phyloP scores from a whole-genome alignment of 2,888 invertebrate species.

The Syritta pipiens region DNA sequence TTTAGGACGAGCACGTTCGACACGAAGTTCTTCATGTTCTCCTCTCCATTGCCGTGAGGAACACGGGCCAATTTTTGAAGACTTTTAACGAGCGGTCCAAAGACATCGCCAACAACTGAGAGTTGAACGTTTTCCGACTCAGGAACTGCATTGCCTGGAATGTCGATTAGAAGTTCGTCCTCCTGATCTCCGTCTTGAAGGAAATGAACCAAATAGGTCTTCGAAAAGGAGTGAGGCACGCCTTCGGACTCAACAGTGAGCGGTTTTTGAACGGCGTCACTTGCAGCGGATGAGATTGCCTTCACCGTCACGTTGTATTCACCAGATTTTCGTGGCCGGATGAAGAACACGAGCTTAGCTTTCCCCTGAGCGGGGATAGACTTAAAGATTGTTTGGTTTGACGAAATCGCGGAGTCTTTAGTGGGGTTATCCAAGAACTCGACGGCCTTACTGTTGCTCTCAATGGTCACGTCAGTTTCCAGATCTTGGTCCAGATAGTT shows the following conservation, averaged over 20 bases:
- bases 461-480: slow-evolving; percentile 84
- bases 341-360: slow-evolving; percentile 82
- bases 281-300: slow-evolving; percentile 79
- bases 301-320: slow-evolving; percentile 85
- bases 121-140: slow-evolving; percentile 82
- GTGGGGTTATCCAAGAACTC: slow-evolving; percentile 33
- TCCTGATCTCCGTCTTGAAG: slow-evolving; percentile 79
- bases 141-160: slow-evolving; percentile 81
- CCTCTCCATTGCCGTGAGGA: slow-evolving; percentile 86
- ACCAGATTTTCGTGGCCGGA: slow-evolving; percentile 85
- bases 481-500: slow-evolving; percentile 86
- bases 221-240: slow-evolving; percentile 83
- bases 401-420: too few species aligned
- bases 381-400: too few species aligned
- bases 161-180: slow-evolving; percentile 79
- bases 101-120: slow-evolving; percentile 81
- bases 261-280: slow-evolving; percentile 83
- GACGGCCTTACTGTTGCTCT: slow-evolving; percentile 81
- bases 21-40: slow-evolving; percentile 84
- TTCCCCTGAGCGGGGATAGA: too few species aligned
- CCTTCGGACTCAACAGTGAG: slow-evolving; percentile 87
- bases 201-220: slow-evolving; percentile 85
- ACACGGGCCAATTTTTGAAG: slow-evolving; percentile 82
- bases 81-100: slow-evolving; percentile 82
- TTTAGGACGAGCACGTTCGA: slow-evolving; percentile 83